Base-by-base conservation (phyloP, 2,113 vertebrate genomes). In the Ailurus styani region DNA sequence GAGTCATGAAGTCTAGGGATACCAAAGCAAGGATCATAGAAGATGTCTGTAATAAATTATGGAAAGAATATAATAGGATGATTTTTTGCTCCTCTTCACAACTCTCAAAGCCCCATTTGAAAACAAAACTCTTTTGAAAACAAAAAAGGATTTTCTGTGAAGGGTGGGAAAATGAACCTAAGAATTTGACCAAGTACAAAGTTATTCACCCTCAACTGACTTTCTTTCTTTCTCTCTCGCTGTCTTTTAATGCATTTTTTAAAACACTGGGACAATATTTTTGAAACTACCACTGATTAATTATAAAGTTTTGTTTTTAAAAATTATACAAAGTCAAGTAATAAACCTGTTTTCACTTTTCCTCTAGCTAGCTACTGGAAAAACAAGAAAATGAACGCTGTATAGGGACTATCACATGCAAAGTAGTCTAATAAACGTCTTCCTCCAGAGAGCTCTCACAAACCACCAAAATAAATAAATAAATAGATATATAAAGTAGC, bases 291-390 rank as follows among this genome's bases (percentile, higher is more conserved):
- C 14, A 81, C 7, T 85, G 25, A 93, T 52, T 62, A 0, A 93
- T 45, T 62, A 0, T 82, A 25, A 75, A 70, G 50, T 81, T 72
- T 64, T 50, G 25, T 86, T 77, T 90, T 91, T 21, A 11, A 93
- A 95, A 85, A 50, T 50, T 4, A 62, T 82, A 82, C 55, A 86
- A 93, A 93, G 62, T 93, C 20, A 95, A 77, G n/a, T 89, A 77
- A 6, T 94, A 12, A n/a, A 37, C 55, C n/a, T 57, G 79, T 85
- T 64, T 70, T 88, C 9, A 47, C 25, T 73, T 93, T 77, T 68
- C 55, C 14, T 73, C 60, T 73, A 31, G 8, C 68, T 86, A 95
- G 14, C 37, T 68, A 87, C 3, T 81, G 37, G 6, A 6, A 70
- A 89, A 95, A 54, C 14, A 81, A 89, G 52, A 88, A 40, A 31